Conservation (phyloP, 2,888 invertebrate species). For the Torymus aiolomorphi region DNA sequence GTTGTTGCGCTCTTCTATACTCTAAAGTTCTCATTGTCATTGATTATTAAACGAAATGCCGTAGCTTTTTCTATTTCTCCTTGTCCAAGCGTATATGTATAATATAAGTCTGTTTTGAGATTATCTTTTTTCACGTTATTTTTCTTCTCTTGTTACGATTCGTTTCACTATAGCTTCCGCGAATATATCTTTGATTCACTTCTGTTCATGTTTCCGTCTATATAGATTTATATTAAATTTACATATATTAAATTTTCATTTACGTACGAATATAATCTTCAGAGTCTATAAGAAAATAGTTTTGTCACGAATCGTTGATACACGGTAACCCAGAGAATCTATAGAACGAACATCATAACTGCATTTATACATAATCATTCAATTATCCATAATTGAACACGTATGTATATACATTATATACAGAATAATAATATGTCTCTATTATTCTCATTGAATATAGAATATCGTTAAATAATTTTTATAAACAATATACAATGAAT, state of each 20-base stretch:
- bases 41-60: conserved; percentile 18
- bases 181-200: conserved; percentile 25
- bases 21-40: too few relatives aligned
- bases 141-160: neutral
- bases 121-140: neutral
- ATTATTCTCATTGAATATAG: too few relatives aligned
- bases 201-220: too few relatives aligned
- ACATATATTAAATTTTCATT: neutral
- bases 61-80: neutral
- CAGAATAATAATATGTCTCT: too few relatives aligned
- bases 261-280: neutral
- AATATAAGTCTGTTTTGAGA: neutral
- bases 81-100: neutral
- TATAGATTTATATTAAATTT: too few relatives aligned
- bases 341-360: neutral
- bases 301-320: neutral
- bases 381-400: too few relatives aligned
- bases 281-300: conserved; percentile 34
- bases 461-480: too few relatives aligned
- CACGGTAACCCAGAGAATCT: conserved; percentile 1
- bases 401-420: too few relatives aligned
- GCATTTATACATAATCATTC: conserved; percentile 1
- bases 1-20: neutral
- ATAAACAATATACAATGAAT: too few relatives aligned
- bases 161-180: neutral